Percentiles rank a stretch among this genome's conserved stretches.
These are phyloP conservation scores for Coracias cyanogaster DNA, from an alignment of 2,797 vertebrate species.

Conservation along the genomic window DNA sequence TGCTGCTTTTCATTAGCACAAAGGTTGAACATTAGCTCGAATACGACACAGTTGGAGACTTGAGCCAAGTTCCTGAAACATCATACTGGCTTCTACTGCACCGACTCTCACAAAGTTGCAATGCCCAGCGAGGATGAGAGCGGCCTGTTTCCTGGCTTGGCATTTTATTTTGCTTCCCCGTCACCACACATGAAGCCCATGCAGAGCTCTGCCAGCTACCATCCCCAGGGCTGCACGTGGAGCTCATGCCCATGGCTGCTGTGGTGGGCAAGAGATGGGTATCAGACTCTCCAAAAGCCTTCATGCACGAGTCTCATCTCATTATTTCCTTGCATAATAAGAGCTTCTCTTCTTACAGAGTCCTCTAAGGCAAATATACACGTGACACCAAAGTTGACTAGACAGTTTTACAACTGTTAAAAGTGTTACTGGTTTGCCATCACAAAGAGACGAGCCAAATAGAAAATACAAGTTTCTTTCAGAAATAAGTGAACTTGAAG, in stretches of 20 bases:
- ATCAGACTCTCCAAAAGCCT: background rate
- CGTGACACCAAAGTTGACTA: background rate
- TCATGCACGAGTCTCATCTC: accelerated
- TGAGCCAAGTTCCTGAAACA: background rate
- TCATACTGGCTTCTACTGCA: background rate
- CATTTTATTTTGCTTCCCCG: background rate
- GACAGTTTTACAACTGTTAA: accelerated
- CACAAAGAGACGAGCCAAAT: background rate
- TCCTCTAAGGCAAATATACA: accelerated
- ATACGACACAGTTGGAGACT: background rate
- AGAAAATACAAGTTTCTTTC: background rate
- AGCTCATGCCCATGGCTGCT: background rate
- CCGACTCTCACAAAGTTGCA: background rate
- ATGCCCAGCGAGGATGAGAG: background rate
- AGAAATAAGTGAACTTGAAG: background rate
- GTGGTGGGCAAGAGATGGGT: accelerated
- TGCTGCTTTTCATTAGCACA: background rate
- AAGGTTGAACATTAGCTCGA: background rate
- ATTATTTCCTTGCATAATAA: accelerated
- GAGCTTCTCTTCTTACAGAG: background rate
- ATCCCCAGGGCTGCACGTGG: background rate
- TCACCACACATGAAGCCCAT: background rate
- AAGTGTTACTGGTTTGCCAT: background rate
- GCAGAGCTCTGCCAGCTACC: background rate
- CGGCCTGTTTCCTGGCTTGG: background rate